Percentiles rank a stretch among this genome's conserved stretches.
These are phyloP conservation scores for Octodon degus DNA, from an alignment of 2,113 vertebrate genomes.

Conservation along the genomic window DNA sequence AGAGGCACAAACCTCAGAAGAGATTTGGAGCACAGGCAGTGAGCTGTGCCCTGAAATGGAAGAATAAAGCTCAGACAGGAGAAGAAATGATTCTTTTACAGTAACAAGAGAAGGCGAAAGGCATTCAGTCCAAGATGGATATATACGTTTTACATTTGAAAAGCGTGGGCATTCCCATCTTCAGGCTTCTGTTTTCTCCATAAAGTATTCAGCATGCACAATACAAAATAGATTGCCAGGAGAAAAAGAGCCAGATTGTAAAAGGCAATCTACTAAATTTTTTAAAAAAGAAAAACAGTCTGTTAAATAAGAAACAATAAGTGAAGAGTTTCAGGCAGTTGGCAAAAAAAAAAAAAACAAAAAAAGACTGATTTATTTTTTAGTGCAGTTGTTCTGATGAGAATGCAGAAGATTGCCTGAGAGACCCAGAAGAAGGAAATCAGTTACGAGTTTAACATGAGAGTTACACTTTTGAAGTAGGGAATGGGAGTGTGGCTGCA, in stretches of 20 bases:
- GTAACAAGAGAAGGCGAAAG: background rate
- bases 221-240: background rate
- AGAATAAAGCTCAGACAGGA: background rate
- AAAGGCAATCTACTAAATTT: background rate
- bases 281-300: background rate
- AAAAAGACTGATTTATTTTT: background rate
- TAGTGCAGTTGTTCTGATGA: background rate
- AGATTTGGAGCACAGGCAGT: background rate
- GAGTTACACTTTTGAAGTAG: background rate
- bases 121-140: too few species aligned
- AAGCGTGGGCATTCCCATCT: background rate
- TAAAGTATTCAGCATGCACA: background rate
- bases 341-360: background rate
- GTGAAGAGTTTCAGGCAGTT: background rate
- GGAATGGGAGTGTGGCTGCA: background rate
- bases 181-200: background rate
- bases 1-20: background rate
- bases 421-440: background rate
- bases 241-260: background rate
- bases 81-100: background rate
- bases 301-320: background rate
- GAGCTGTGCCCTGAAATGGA: background rate
- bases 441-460: background rate
- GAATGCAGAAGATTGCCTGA: background rate
- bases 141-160: background rate